phyloP scores from a whole-genome alignment of 2,113 vertebrate species.

The Pelmatolapia mariae region DNA sequence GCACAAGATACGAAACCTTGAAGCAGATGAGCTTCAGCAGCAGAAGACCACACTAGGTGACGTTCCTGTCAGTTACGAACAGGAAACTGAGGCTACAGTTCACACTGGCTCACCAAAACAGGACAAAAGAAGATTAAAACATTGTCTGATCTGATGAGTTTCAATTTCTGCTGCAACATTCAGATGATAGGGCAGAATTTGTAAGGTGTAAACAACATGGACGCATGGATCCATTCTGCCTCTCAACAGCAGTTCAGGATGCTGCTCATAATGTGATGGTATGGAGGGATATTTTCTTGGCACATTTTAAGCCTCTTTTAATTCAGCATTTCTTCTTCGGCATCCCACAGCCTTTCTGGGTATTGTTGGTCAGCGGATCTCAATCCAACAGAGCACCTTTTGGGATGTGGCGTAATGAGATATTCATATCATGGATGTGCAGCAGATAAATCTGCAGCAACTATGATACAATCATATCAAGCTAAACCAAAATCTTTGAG shows the following conservation, averaged over 20 bases:
- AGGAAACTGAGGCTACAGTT: neutral
- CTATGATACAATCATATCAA: neutral
- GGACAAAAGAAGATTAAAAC: neutral
- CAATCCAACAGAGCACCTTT: neutral
- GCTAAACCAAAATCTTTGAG: neutral
- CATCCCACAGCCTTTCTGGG: neutral
- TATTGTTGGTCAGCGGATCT: neutral
- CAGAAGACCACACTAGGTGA: neutral
- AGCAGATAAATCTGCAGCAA: neutral
- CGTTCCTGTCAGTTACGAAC: neutral
- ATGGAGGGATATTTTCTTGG: neutral
- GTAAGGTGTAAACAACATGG: neutral
- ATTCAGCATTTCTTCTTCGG: neutral
- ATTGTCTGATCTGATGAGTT: neutral
- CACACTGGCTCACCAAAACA: neutral
- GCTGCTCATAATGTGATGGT: neutral
- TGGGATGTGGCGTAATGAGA: neutral
- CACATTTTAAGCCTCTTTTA: neutral
- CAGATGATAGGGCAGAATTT: neutral
- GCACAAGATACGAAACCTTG: neutral
- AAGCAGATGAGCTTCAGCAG: neutral
- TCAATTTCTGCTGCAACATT: neutral
- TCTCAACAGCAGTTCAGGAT: neutral
- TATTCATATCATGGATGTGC: neutral
- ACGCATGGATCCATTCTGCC: neutral